A percentile compares a stretch with the other conserved stretches of the same genome.
Conservation (phyloP, 37 sponge, comb jelly and placozoan genomes). For the Hormiphora californensis region DNA sequence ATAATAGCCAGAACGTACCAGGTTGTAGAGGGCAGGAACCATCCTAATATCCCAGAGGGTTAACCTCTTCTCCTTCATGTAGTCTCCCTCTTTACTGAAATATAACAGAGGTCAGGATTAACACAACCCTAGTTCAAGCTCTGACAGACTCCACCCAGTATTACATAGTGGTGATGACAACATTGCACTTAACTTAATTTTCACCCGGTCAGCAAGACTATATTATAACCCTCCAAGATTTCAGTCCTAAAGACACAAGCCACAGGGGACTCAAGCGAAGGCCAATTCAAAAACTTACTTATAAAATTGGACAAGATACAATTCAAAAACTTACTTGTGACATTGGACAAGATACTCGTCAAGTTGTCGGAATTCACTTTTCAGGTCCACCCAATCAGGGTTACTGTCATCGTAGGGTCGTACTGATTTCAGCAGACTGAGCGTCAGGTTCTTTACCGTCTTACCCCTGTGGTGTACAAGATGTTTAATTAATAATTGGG, state of each 20-base stretch:
- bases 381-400: slow-evolving; percentile 27
- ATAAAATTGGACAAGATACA: slow-evolving; percentile 19
- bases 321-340: slow-evolving; percentile 9
- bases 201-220: no score
- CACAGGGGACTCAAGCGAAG: no score
- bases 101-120: no score
- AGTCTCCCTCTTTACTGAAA: slow-evolving; percentile 24
- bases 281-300: not conserved
- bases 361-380: slow-evolving; percentile 1
- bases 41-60: slow-evolving; percentile 52
- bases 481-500: not conserved
- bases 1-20: not conserved
- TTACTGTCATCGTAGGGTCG: slow-evolving; percentile 48
- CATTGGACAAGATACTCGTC: slow-evolving; percentile 35
- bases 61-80: slow-evolving; percentile 39
- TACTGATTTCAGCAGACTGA: slow-evolving; percentile 36
- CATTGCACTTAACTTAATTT: no score
- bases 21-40: slow-evolving; percentile 44
- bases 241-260: no score
- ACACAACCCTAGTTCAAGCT: no score
- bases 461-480: not conserved
- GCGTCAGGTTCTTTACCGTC: slow-evolving; percentile 41
- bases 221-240: no score
- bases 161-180: no score
- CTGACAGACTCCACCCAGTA: no score